Evolutionary conservation across 37 sponge, comb jelly and placozoan genomes (phyloP).

Genomic region (Spongia lamella): DNA sequence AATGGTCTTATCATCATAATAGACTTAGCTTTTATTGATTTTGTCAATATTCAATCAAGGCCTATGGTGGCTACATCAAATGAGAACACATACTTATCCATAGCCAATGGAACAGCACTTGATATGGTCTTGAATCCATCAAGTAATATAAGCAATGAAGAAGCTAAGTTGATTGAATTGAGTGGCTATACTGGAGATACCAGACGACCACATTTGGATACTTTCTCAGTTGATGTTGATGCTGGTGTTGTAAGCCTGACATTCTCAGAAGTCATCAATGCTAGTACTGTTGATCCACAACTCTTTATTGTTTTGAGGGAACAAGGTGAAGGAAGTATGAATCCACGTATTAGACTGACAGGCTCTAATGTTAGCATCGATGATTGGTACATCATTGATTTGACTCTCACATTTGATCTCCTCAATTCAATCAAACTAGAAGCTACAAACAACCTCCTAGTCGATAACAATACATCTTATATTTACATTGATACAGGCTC

Average conservation of each 20-base stretch:
- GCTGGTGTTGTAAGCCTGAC: slow-evolving; percentile 61
- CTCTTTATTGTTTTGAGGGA: neutral
- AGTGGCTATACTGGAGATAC: slow-evolving; percentile 36
- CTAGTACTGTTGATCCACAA: slow-evolving; percentile 21
- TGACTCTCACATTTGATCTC: slow-evolving; percentile 55
- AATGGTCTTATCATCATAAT: slow-evolving; percentile 46
- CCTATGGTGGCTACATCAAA: slow-evolving; percentile 26
- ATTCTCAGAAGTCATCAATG: slow-evolving; percentile 68
- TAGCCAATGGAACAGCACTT: slow-evolving; percentile 30
- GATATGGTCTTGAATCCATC: slow-evolving; percentile 76
- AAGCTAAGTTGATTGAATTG: slow-evolving; percentile 12
- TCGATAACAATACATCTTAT: slow-evolving; percentile 32
- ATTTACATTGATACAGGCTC: neutral
- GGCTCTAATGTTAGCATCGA: neutral
- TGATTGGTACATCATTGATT: slow-evolving; percentile 84
- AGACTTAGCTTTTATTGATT: slow-evolving; percentile 59
- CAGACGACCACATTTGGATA: slow-evolving; percentile 42
- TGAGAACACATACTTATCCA: slow-evolving; percentile 53
- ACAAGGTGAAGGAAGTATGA: neutral
- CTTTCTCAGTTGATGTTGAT: slow-evolving; percentile 72
- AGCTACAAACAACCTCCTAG: slow-evolving; percentile 23
- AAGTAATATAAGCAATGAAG: slow-evolving; percentile 28
- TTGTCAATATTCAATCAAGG: slow-evolving; percentile 63
- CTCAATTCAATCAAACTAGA: slow-evolving; percentile 46
- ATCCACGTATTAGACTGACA: neutral